A percentile compares a stretch with the other conserved stretches of the same genome.
Conservation (phyloP, 2,113 vertebrate genomes). For the Brachionichthys hirsutus region DNA sequence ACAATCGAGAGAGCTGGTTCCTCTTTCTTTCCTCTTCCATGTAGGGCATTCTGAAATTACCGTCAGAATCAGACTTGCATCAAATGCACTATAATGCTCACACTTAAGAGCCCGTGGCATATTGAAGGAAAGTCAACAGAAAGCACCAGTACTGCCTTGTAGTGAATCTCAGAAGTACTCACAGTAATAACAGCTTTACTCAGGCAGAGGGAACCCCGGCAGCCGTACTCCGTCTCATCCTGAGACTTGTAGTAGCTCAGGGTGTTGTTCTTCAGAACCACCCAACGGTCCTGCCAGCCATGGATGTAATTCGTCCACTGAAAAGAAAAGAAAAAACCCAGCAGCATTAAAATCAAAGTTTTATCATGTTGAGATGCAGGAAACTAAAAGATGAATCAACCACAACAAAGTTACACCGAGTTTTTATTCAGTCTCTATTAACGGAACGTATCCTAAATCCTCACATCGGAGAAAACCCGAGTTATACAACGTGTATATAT, state of each 20-base stretch:
- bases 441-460: neutral
- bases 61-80: neutral
- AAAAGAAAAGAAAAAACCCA: too few relatives aligned
- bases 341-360: neutral
- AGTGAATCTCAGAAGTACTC: conserved; percentile 60
- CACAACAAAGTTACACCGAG: neutral
- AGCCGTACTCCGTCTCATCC: conserved; percentile 95
- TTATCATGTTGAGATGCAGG: neutral
- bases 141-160: neutral
- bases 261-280: conserved; percentile 90
- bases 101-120: neutral
- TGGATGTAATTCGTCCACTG: conserved; percentile 99
- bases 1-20: neutral
- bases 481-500: conserved; percentile 12
- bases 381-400: neutral
- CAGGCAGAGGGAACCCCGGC: conserved; percentile 95
- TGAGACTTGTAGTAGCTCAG: conserved; percentile 98
- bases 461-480: neutral
- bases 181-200: conserved; percentile 96
- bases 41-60: conserved; percentile 6
- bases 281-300: conserved; percentile 99
- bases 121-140: neutral
- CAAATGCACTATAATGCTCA: neutral
- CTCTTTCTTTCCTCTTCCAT: conserved; percentile 11
- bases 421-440: neutral